Base-by-base conservation (phyloP, 1,140 invertebrate species). In the Macrobrachium nipponense region DNA sequence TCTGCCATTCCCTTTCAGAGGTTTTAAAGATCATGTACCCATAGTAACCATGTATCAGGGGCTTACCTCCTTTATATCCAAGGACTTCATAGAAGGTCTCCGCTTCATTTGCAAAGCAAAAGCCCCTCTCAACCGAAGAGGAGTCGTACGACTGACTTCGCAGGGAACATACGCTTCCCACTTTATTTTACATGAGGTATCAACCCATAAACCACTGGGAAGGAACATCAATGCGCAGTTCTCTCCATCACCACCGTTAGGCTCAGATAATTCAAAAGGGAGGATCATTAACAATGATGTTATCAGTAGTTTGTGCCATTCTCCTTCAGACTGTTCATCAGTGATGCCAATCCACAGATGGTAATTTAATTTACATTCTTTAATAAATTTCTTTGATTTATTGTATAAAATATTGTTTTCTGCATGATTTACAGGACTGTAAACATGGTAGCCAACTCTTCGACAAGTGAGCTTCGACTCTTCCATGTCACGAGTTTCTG, bases 1-100 rank as follows among this genome's bases (percentile, higher is more conserved):
- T 84, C 20, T 66, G n/a, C 82, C 82, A 84, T 23, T 66, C 44
- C 20, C 23, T 66, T 68, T 23, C 59, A 7, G 60, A 27, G 44
- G 51, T 73, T 27, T 75, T 78, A 51, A 78, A 75, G 14, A 78
- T 60, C 76, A 82, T 80, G 17, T 62, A 64, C 11, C 87, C 87
- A 43, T 78, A 82, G 18, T 83, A 87, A 7, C 87, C 87, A 62
- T 80, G 87, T 58, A 87, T 68, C 75, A 72, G 83, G 14, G 87
- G 87, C 44, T 87, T 83, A 18, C 68, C 81, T 43, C 62, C 79
- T 58, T 20, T 72, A 64, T 87, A 87, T 5, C 87, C 87, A 12
- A 80, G 75, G n/a, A 72, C 27, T 17, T 87, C 81, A 36, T 73
- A 87, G 43, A 83, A 79, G 4, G 81, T 72, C 23, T 83, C 62